Evolutionary conservation across 2,797 vertebrate genomes (phyloP), one percentile per base, ranked within the genome.

Genomic region (Scomberomorus guttatus): DNA sequence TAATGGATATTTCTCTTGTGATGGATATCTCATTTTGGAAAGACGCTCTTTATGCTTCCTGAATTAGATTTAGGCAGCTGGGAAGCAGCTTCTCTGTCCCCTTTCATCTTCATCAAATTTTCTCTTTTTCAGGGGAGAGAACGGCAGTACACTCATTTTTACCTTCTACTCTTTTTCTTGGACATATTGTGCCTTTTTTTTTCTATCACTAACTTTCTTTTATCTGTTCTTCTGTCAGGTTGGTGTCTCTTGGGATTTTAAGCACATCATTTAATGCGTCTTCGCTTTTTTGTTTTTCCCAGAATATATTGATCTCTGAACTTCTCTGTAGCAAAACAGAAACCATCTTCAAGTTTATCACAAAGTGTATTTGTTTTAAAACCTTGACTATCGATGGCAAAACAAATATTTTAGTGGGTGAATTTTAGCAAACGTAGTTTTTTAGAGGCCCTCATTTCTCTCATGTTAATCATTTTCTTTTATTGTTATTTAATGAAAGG

Each of bases 11-110:
- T 60, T 60, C 6, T 67, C 12, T 50, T 17, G 55, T 67, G 46
- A 37, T 50, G n/a, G 25, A 25, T 34, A 15, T 76, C 80, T 74
- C 74, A 87, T 89, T 93, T 90, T 92, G 92, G 90, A 90, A 90
- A 82, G 24, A 72, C 3, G 66, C 79, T 87, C 84, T 83, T 75
- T 25, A 20, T 39, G 11, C 10, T 9, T 15, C 22, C 6, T 71
- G 50, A 68, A n/a, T 46, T 18, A 58, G 54, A 46, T 81, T 68
- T 54, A 57, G 25, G 42, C 56, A 18, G 20, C 60, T 80, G 64
- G 79, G 57, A 59, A 50, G 1, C 70, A 20, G 10, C 34, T 74
- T 73, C 17, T 58, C 56, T 88, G 7, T 71, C 32, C 32, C 7
- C 10, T 75, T 54, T 63, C 46, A 46, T 68, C 59, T 11, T 62